A percentile compares a stretch with the other conserved stretches of the same genome.
These are phyloP conservation scores for Pituophis catenifer DNA, from an alignment of 2,113 vertebrate species.

Conservation along the genomic window DNA sequence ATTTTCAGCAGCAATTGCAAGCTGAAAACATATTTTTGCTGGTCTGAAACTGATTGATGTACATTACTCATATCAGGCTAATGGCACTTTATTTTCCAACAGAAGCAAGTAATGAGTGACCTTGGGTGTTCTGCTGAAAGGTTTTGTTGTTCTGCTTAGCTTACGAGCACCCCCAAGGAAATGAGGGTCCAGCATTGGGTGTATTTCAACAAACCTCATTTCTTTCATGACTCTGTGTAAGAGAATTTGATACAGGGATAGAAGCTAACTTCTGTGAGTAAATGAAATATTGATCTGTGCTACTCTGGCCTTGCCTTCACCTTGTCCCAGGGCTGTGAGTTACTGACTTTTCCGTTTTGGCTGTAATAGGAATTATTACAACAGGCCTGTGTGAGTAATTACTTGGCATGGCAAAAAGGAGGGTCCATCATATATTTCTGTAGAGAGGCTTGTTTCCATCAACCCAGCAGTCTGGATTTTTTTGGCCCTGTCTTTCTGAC, in stretches of 20 bases:
- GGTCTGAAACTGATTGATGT: conserved; percentile 75
- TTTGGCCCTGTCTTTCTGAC: conserved; percentile 85
- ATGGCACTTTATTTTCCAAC: conserved; percentile 81
- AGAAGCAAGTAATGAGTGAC: conserved; percentile 82
- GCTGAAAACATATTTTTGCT: conserved; percentile 70
- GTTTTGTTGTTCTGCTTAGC: conserved; percentile 69
- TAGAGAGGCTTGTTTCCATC: conserved; percentile 92
- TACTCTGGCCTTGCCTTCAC: conserved; percentile 99
- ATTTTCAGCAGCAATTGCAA: conserved; percentile 66
- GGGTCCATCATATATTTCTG: conserved; percentile 91
- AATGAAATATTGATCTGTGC: conserved; percentile 99
- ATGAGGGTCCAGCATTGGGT: conserved; percentile 79
- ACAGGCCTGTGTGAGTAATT: conserved; percentile 96
- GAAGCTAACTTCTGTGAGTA: conserved; percentile 92
- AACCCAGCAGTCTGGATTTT: conserved; percentile 75
- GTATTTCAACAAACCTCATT: conserved; percentile 90
- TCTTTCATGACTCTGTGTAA: conserved; percentile 83
- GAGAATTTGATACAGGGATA: conserved; percentile 94
- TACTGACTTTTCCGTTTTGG: conserved; percentile 98
- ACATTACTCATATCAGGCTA: conserved; percentile 75
- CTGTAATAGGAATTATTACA: conserved; percentile 99
- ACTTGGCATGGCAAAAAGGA: conserved; percentile 92
- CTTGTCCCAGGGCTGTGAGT: conserved; percentile 97
- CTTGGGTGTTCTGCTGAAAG: conserved; percentile 81
- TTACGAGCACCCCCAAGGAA: conserved; percentile 84